phyloP scores from a whole-genome alignment of 2,113 vertebrate species.

The Danionella cerebrum region DNA sequence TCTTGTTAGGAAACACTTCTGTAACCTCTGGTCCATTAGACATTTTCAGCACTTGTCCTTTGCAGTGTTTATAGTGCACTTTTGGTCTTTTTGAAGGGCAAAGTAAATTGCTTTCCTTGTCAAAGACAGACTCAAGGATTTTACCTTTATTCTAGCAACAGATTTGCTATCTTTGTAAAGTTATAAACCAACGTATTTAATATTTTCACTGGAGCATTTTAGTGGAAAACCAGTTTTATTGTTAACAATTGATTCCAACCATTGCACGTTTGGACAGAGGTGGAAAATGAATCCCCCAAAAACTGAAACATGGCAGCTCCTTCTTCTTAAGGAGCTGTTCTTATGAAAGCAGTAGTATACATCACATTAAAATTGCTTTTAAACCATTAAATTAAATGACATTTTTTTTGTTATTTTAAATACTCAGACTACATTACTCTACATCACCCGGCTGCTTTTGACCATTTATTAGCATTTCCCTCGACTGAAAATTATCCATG shows the following conservation, averaged over 20 bases:
- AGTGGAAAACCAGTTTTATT: not conserved
- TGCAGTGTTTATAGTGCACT: not conserved
- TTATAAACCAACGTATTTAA: not conserved
- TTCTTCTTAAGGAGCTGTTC: too few species aligned
- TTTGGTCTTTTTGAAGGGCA: not conserved
- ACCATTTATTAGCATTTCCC: too few species aligned
- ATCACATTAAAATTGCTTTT: too few species aligned
- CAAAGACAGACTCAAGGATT: not conserved
- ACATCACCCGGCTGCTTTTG: not conserved
- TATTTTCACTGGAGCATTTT: not conserved
- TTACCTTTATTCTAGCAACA: not conserved
- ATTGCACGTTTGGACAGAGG: too few species aligned
- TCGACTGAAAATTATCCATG: too few species aligned
- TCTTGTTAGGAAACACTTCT: not conserved
- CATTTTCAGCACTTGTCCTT: not conserved
- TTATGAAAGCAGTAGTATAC: not conserved
- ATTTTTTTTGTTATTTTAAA: too few species aligned
- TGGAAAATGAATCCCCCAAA: too few species aligned
- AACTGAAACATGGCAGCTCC: too few species aligned
- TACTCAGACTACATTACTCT: not conserved
- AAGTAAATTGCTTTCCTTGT: not conserved
- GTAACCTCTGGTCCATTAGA: not conserved
- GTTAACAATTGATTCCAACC: too few species aligned
- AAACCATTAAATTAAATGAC: too few species aligned
- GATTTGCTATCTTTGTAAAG: not conserved